Evolutionary conservation across 2,113 vertebrate species (phyloP).

Genomic region (Lasiurus cinereus): DNA sequence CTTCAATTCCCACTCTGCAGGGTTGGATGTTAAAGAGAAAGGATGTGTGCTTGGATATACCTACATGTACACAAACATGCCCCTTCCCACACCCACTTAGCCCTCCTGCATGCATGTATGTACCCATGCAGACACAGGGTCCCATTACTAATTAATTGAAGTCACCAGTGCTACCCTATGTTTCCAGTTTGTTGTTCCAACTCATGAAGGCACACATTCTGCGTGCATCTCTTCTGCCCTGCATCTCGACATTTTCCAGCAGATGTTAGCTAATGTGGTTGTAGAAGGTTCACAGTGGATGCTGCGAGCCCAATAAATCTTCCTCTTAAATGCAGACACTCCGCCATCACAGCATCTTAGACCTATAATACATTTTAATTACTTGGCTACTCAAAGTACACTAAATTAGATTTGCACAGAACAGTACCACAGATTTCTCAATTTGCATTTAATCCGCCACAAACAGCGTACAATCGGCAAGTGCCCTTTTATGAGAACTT

Average conservation of each 20-base stretch:
- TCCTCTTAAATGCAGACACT: constrained; percentile 89
- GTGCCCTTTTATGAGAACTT: constrained; percentile 83
- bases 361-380: constrained; percentile 92
- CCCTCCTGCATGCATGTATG: not conserved
- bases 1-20: constrained; percentile 75
- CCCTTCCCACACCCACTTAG: not conserved
- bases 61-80: fast-evolving
- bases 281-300: constrained; percentile 87
- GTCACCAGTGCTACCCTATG: constrained; percentile 59
- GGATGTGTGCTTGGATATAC: constrained; percentile 55
- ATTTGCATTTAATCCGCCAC: constrained; percentile 83
- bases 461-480: constrained; percentile 78
- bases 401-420: constrained; percentile 86
- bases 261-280: constrained; percentile 89
- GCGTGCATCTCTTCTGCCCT: constrained; percentile 68
- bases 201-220: constrained; percentile 25
- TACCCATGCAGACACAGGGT: not conserved
- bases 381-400: constrained; percentile 88
- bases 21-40: constrained; percentile 82
- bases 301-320: constrained; percentile 89
- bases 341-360: constrained; percentile 87
- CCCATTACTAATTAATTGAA: constrained; percentile 52
- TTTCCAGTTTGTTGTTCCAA: constrained; percentile 71
- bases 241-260: constrained; percentile 83
- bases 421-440: constrained; percentile 83